Conservation (phyloP, 2,888 invertebrate genomes). For the Perithous albicinctus region DNA sequence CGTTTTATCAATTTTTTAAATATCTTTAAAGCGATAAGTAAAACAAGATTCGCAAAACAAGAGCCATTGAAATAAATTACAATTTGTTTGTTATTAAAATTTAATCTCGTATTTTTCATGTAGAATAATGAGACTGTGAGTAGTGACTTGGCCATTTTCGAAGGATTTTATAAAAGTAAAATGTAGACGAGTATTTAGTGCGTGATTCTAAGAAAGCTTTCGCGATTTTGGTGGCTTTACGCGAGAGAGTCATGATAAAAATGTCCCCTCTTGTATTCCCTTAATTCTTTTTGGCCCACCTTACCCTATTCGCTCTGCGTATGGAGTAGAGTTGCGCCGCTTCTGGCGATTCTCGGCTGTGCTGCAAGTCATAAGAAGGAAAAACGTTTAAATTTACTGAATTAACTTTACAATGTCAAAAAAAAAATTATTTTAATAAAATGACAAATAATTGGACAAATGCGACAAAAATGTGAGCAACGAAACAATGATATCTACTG, state of each 20-base stretch:
- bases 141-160: not conserved
- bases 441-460: not conserved
- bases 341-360: conserved; percentile 38
- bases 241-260: conserved; percentile 12
- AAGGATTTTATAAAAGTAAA: not conserved
- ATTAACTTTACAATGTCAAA: not conserved
- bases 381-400: conserved; percentile 15
- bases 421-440: not conserved
- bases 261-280: conserved; percentile 22
- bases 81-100: not conserved
- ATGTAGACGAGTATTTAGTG: not conserved
- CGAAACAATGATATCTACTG: not conserved
- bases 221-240: not conserved
- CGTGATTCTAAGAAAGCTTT: not conserved
- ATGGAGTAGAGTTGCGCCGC: conserved; percentile 43
- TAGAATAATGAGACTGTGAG: not conserved
- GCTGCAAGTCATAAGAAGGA: conserved; percentile 34
- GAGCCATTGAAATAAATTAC: not conserved
- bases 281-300: conserved; percentile 38
- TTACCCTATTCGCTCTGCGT: conserved; percentile 45
- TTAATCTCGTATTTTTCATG: not conserved
- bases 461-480: not conserved
- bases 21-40: not conserved
- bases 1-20: not conserved
- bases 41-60: not conserved